phyloP scores from a whole-genome alignment of 2,888 invertebrate genomes.

The Pinctada fucata region DNA sequence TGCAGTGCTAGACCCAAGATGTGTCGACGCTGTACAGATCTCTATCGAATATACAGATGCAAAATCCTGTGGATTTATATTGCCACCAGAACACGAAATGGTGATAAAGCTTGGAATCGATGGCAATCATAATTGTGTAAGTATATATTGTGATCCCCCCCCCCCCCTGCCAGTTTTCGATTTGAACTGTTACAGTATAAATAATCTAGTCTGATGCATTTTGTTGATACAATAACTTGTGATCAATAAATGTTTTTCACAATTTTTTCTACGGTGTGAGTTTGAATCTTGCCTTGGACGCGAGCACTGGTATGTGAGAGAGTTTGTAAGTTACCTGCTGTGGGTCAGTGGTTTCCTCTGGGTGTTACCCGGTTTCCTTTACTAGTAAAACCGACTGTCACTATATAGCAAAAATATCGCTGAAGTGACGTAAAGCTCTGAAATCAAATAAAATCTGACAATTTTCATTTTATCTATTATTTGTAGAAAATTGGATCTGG shows the following conservation, averaged over 20 bases:
- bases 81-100: neutral
- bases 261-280: neutral
- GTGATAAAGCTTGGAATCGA: neutral
- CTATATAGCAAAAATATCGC: neutral
- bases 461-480: constrained; percentile 1
- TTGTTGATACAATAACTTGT: neutral
- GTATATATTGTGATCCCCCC: neutral
- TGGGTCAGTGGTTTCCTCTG: neutral
- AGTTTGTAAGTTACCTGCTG: neutral
- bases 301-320: neutral
- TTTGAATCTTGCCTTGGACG: neutral
- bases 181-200: neutral
- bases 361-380: neutral
- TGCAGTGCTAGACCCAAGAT: neutral
- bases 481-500: neutral
- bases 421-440: neutral
- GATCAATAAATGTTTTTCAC: neutral
- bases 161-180: neutral
- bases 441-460: neutral
- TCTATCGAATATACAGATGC: neutral
- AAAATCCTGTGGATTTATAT: neutral
- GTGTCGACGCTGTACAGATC: neutral
- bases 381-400: neutral
- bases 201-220: neutral
- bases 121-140: neutral